Base-by-base conservation (phyloP, 2,888 invertebrate genomes). In the Beris chalybata region DNA sequence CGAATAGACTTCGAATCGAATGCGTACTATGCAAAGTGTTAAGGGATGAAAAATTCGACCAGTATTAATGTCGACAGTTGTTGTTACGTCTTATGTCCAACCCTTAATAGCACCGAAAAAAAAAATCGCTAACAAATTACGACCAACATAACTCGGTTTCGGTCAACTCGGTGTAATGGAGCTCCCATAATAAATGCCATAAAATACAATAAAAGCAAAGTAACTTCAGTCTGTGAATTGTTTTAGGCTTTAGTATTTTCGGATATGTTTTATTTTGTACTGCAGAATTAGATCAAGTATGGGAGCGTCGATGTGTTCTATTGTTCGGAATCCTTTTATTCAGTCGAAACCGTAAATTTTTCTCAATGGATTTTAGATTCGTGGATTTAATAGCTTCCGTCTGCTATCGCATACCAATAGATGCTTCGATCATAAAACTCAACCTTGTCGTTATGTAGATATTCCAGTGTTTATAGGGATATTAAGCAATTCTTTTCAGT, bases 361-460 rank as follows among this genome's bases (percentile, higher is more conserved):
- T 38, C 43, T 56, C 55, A 56, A n/a, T n/a, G 15, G 38, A 56
- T 13, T 9, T 56, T 9, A 50, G 29, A 53, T 53, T 43, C 30
- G 38, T 30, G 12, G 13, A 29, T 67, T 67, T 67, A 65, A 67
- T 67, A 55, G 67, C 67, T 67, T 67, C 67, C 67, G 67, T 54
- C 59, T 65, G 64, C 47, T 54, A 65, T 64, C 43, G 67, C 43
- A 64, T 53, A 55, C 59, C 54, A 64, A 67, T 67, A 65, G 59
- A 67, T 65, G 64, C 59, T 67, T 64, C 48, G 38, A 52, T 54
- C 67, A 65, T 67, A 67, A 67, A 67, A 58, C 54, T 61, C 59
- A 55, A 54, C 47, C 48, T 65, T 65, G 15, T 54, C 9, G 32
- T 38, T n/a, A 56, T 56, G 55, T 4, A 30, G 22, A 56, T 56